Evolutionary conservation across 2,888 invertebrate genomes (phyloP), one percentile per base, ranked within the genome.

Genomic region (Oscheius sp.): DNA sequence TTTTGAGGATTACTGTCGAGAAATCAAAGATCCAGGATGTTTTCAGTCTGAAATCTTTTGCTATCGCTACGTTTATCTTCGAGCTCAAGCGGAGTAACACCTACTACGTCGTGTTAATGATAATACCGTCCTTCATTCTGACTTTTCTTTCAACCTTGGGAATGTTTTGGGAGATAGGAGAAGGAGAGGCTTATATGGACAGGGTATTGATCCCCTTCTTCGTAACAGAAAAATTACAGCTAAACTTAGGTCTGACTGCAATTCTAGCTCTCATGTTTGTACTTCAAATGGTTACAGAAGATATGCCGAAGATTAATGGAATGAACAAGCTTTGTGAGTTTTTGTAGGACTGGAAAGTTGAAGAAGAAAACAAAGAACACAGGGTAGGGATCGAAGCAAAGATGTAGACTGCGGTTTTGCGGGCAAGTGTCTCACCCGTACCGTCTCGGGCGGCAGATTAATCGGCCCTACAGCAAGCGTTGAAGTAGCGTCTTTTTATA

Each of bases 221-320:
- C 29, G 7, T 42, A 42, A 5, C 42, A 29, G n/a, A 53, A 29
- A 53, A 29, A 11, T 37, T 68, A 2, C 68, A 68, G 68, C 35
- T 68, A 29, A 68, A 68, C 35, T 37, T 68, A 2, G 68, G 68
- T 2, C 53, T 68, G 32, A 33, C 68, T 7, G 68, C 68, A 1
- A 68, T 68, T 33, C 21, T 68, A 4, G 53, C 68, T 21, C 51
- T 68, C 53, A 37, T 68, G 35, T 68, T 68, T 55, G 55, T 68
- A 4, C 68, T 68, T 13, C 68, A 68, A 33, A 68, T 68, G 68
- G 21, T 35, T 10, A 68, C 68, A 10, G 53, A 53, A 42, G 55
- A 68, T 10, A 53, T 68, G 68, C 68, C 68, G n/a, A 53, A 55
- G 10, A 33, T 55, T 10, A 55, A 42, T 21, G 9, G 53, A 35